Evolutionary conservation across 2,888 invertebrate genomes (phyloP).

Genomic region (Reticulitermes lucifugus): DNA sequence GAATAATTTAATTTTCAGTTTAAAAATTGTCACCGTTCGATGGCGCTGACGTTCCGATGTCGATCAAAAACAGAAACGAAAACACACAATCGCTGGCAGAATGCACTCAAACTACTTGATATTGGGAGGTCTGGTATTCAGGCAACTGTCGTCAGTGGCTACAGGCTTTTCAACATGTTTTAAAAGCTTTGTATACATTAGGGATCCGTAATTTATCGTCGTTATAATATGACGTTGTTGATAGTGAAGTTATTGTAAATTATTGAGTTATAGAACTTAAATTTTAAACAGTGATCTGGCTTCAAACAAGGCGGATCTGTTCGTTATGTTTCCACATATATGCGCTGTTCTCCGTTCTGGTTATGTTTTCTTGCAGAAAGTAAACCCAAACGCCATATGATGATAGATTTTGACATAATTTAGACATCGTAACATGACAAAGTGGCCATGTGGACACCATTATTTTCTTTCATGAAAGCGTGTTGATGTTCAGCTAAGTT

Average conservation of each 20-base stretch:
- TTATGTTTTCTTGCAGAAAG: not conserved
- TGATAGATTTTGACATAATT: conserved; percentile 12
- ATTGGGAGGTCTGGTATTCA: not conserved
- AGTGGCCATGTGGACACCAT: not conserved
- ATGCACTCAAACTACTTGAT: too few relatives aligned
- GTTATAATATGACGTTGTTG: not conserved
- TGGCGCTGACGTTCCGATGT: too few relatives aligned
- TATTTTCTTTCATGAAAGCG: not conserved
- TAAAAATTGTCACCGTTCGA: too few relatives aligned
- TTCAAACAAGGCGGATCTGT: not conserved
- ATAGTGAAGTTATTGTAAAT: not conserved
- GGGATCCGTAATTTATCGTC: not conserved
- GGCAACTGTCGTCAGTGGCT: not conserved
- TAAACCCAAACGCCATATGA: not conserved
- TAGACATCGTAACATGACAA: not conserved
- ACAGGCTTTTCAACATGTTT: not conserved
- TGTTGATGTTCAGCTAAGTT: not conserved
- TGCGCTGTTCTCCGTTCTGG: not conserved
- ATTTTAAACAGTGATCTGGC: not conserved
- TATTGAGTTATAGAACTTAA: not conserved
- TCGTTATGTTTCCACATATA: not conserved
- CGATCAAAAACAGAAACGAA: too few relatives aligned
- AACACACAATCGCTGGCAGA: too few relatives aligned
- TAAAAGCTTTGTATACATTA: not conserved
- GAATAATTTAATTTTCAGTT: too few relatives aligned